Base-by-base conservation (phyloP, 2,888 invertebrate genomes). In the Thera obeliscata region DNA sequence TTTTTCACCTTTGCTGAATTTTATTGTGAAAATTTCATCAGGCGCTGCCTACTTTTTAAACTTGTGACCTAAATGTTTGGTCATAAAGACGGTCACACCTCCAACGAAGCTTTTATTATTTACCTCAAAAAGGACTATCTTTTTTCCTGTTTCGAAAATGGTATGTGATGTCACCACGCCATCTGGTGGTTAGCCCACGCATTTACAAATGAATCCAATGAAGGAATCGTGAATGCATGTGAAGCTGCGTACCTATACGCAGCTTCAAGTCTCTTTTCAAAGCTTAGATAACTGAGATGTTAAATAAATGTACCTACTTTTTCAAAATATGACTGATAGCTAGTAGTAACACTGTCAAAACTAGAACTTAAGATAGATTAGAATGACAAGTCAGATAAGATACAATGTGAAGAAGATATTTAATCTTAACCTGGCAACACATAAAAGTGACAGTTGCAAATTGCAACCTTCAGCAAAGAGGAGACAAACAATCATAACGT, bases 151-250 rank as follows among this genome's bases (percentile, higher is more conserved):
- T 64, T 56, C 50, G 58, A 62, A 66, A 67, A 63, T 49, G 52
- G 62, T 59, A 43, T 57, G 54, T 69, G 69, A 69, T 69, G 66
- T 69, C 69, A 69, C 62, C 62, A 9, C 57, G 63, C 69, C 69
- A 66, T 69, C 63, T 69, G 69, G 35, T 49, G 63, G 60, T 50
- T 54, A 61, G 58, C 69, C 69, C 66, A 69, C 69, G 69, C 69
- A 60, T 43, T 54, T 46, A 65, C 59, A 63, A 69, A 66, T 62
- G 56, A 65, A 56, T 56, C 52, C 63, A 55, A 65, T 52, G 61
- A 36, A 59, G 59, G 56, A 60, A 49, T 54, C 4, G 41, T 64
- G 61, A 56, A 65, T 69, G 65, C 62, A 63, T n/a, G 58, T 61
- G 52, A 55, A 56, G 60, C 41, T 41, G 41, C 41, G 41, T 41